Evolutionary conservation across 2,797 vertebrate genomes (phyloP), one percentile per base, ranked within the genome.

Genomic region (Sciurus vulgaris): DNA sequence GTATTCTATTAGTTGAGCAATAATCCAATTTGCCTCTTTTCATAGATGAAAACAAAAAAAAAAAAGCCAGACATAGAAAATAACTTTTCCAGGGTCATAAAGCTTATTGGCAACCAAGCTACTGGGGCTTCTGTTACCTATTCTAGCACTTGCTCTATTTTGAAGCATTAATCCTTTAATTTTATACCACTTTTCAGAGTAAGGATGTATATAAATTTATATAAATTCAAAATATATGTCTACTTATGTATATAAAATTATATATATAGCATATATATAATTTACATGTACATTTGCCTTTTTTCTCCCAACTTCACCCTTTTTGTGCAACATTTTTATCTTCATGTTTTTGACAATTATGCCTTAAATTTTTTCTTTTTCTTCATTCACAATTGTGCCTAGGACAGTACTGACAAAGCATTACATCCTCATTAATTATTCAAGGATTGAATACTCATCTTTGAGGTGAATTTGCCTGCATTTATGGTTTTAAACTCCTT

Each of bases 391-490:
- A 70, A 49, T 2, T 78, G 18, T 96, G 26, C 61, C 56, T 93
- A 74, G 35, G 81, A 86, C 26, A 86, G 38, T 89, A 83, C 26
- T 17, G 51, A 51, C 30, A 93, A 82, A 91, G 65, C 35, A 79
- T 67, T 86, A 61, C 73, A 22, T 61, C 41, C 35, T 93, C 33
- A 86, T 86, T 94, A 94, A 92, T 93, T 95, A 61, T 77, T 67
- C 88, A 90, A 67, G 83, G 51, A 89, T 92, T 76, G 73, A 77
- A 28, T 93, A 83, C 83, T 96, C 28, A 76, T 97, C 35, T 77
- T 91, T 86, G 41, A 90, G 70, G 49, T 67, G 6, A 96, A 88
- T 95, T 97, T 81, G 47, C 26, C 72, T 76, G n/a, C 22, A 51
- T 61, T 97, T 95, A 87, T 70, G 13, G 26, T 83, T 85, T 95